Evolutionary conservation across 30 jellyfish, hydroid and myxozoan species (phyloP), one percentile per base, ranked within the genome.

Genomic region (Aurelia coerulea): DNA sequence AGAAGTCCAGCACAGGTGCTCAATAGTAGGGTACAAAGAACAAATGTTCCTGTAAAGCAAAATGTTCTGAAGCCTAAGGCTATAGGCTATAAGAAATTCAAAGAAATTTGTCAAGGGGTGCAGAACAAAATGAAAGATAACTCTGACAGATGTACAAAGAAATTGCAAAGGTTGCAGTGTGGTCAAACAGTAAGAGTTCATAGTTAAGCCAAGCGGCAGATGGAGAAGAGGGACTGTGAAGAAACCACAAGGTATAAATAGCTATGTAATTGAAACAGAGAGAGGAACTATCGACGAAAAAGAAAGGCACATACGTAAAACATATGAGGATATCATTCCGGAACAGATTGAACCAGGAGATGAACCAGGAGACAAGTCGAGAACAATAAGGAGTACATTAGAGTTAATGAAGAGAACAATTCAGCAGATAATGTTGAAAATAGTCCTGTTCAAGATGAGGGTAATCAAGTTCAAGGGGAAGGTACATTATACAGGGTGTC

Each of bases 1-100:
- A 63, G 35, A 68, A 63, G 59, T 35, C 90, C 81, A 2, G 90
- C 90, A 15, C 81, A 68, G 8, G 80, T 68, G 50, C 42, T 73
- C 33, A n/a, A 39, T n/a, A 76, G 73, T 7, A 72, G 83, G 41
- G 9, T 15, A 35, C 83, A 66, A 31, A 66, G 77, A 66, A 66
- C 77, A 66, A 66, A 66, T 66, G 46, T 66, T 66, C 77, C 77
- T 16, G 46, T 1, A 2, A 66, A 66, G 77, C 77, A 66, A 66
- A n/a, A 31, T n/a, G 15, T 59, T 31, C 15, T 66, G 77, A 16
- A 16, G 46, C 46, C 77, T 5, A 66, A 13, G 32, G 46, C 34
- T 31, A 66, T 19, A 66, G 46, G 77, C 77, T 54, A 66, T 2
- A 66, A 66, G 77, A 66, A 66, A 16, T 66, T 39, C 50, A 39